Percentiles rank a stretch among this genome's conserved stretches.
Conservation (phyloP, 2,888 invertebrate species). For the Parnassius glacialis region DNA sequence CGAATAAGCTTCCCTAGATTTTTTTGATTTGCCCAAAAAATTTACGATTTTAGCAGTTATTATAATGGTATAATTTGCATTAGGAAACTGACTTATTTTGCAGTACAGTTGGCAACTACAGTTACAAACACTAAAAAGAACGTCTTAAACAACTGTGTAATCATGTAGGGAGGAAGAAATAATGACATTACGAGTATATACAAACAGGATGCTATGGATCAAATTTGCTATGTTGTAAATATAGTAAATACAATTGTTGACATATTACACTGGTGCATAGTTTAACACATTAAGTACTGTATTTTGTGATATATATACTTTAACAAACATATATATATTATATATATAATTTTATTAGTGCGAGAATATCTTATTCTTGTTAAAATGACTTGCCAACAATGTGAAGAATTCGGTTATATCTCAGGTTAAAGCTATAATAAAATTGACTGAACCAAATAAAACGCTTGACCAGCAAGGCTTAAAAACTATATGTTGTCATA, state of each 20-base stretch:
- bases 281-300: slow-evolving; percentile 6
- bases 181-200: not conserved
- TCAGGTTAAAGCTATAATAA: not conserved
- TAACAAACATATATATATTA: not conserved
- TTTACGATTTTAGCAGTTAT: no score
- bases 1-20: no score
- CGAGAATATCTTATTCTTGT: not conserved
- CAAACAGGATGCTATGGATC: not conserved
- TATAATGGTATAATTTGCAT: no score
- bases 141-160: no score
- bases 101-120: no score
- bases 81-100: no score
- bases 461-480: no score
- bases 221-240: slow-evolving; percentile 3
- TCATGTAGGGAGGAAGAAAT: not conserved
- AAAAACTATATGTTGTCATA: no score
- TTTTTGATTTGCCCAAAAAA: no score
- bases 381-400: slow-evolving; percentile 16
- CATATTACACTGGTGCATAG: slow-evolving; percentile 18
- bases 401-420: not conserved
- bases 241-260: slow-evolving; percentile 12
- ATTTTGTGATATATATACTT: slow-evolving; percentile 12
- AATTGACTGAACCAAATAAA: not conserved
- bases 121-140: no score
- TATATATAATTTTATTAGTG: not conserved